Evolutionary conservation across 2,888 invertebrate species (phyloP), one percentile per base, ranked within the genome.

Genomic region (Amphipoea oculea): DNA sequence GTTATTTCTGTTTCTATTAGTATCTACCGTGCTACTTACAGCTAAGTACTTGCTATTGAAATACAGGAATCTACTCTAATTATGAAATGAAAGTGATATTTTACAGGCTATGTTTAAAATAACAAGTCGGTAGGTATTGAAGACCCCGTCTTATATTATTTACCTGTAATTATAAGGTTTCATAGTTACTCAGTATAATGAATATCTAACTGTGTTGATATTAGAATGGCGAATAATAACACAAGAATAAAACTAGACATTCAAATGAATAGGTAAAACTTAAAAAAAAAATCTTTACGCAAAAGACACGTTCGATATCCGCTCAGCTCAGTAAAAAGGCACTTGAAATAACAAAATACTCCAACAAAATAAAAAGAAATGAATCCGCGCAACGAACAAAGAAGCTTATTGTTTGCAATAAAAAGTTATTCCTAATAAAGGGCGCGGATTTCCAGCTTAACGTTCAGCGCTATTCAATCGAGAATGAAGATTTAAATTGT

Each of bases 1-100:
- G 70, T 73, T 84, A 79, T 84, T 87, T 84, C 85, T 87, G 81
- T 76, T 79, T 48, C 12, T 12, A 48, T 48, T 68, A 72, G 67
- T 84, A 71, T 84, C 85, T 68, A 54, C 29, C 51, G 76, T 23
- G 48, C 69, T 63, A 85, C 74, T 69, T 76, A 84, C 69, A 73
- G 75, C 45, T 6, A 71, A 84, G 51, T 67, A 65, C 67, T 78
- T 69, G 57, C 36, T 40, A 40, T 73, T 74, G 48, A 68, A 86
- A 77, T 70, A 65, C 67, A 29, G 20, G 23, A 62, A 65, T 77
- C 65, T 36, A 62, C 63, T 83, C 20, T 72, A 54, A 86, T 74
- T 60, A 74, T 67, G 60, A 86, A 73, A 73, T 57, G 57, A 70
- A 70, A 73, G 62, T 84, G 48, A 57, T 84, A 63, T 42, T 81